These are phyloP conservation scores for Oreohelix idahoensis DNA, from an alignment of 1,140 invertebrate species.

Conservation along the genomic window DNA sequence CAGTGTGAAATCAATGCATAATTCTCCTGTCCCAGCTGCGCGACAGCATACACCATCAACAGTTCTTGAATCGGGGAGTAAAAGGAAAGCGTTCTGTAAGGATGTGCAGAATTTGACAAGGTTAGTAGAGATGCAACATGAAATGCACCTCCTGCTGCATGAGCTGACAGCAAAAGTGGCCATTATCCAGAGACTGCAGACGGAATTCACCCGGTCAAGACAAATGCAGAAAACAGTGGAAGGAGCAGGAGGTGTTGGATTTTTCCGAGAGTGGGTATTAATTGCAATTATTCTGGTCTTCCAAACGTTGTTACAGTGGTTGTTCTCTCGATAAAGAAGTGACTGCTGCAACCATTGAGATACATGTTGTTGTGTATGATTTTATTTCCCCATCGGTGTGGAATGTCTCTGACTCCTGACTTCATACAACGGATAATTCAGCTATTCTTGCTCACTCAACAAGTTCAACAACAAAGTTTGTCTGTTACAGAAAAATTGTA, in stretches of 20 bases:
- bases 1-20: background rate
- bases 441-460: too few species aligned
- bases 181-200: background rate
- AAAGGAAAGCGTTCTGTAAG: background rate
- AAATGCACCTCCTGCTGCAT: conserved; percentile 11
- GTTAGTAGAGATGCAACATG: conserved; percentile 32
- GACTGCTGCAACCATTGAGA: background rate
- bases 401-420: too few species aligned
- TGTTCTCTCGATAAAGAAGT: conserved; percentile 41
- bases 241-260: conserved; percentile 11
- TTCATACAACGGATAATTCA: too few species aligned
- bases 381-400: too few species aligned
- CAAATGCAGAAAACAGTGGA: background rate
- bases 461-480: too few species aligned
- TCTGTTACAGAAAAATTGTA: too few species aligned
- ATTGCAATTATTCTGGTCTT: conserved; percentile 60
- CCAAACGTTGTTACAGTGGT: conserved; percentile 65
- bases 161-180: background rate
- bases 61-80: background rate
- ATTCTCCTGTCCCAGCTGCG: background rate
- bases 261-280: conserved; percentile 57
- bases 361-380: too few species aligned
- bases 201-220: background rate
- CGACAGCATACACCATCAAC: background rate
- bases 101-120: conserved; percentile 3